These are phyloP conservation scores for Leptopilina drosophilae DNA, from an alignment of 2,888 invertebrate genomes.

Conservation along the genomic window DNA sequence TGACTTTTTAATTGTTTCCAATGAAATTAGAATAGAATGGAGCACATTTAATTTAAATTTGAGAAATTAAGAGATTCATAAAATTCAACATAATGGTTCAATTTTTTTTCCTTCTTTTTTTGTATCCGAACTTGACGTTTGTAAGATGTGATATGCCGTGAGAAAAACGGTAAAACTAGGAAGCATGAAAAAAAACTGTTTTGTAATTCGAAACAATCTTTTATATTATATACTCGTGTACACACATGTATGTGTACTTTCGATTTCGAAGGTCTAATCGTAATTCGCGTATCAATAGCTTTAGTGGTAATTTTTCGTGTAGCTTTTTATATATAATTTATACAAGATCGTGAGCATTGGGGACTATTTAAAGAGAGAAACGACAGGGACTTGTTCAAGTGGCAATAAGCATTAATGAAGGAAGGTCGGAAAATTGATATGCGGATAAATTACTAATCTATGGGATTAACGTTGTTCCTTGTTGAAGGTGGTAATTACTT, in stretches of 20 bases:
- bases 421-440: constrained; percentile 27
- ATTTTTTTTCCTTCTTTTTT: too few relatives aligned
- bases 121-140: too few relatives aligned
- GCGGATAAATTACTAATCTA: constrained; percentile 6
- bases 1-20: too few relatives aligned
- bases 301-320: constrained; percentile 3
- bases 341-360: neutral
- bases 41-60: too few relatives aligned
- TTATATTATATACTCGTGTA: neutral
- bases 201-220: constrained; percentile 42
- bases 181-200: constrained; percentile 49
- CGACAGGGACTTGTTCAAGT: neutral
- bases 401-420: constrained; percentile 19
- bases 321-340: neutral
- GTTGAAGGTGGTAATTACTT: constrained; percentile 10
- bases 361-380: constrained; percentile 18
- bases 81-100: too few relatives aligned
- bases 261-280: constrained; percentile 65
- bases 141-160: constrained; percentile 51
- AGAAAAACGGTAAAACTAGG: constrained; percentile 51
- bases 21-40: too few relatives aligned
- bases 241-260: constrained; percentile 61
- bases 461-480: neutral
- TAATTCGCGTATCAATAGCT: constrained; percentile 22
- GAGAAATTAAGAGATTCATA: too few relatives aligned